phyloP scores from a whole-genome alignment of 53 echinoderm and acorn worm species.

The Crossaster papposus region DNA sequence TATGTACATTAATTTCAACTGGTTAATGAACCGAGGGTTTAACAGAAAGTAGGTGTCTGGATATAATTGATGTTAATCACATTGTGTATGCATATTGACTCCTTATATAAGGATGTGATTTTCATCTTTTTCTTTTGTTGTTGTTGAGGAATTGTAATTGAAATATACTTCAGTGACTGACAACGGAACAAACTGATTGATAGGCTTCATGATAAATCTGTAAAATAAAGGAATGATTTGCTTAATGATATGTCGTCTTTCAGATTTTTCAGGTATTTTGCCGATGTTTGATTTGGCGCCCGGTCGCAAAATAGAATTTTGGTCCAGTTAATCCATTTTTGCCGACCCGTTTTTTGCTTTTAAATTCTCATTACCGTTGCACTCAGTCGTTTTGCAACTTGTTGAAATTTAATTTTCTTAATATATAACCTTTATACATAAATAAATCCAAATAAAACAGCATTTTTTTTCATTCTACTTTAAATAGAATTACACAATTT shows the following conservation, averaged over 20 bases:
- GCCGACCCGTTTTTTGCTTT: too few species aligned
- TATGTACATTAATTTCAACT: not conserved
- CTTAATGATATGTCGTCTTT: slow-evolving; percentile 24
- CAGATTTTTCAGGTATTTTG: not conserved
- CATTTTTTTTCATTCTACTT: too few species aligned
- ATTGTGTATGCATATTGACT: not conserved
- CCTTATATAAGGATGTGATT: not conserved
- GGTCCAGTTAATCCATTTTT: too few species aligned
- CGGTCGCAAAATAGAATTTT: too few species aligned
- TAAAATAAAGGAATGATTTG: slow-evolving; percentile 61
- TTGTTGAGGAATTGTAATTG: not conserved
- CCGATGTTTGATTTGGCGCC: too few species aligned
- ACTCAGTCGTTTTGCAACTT: too few species aligned
- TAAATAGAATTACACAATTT: not conserved
- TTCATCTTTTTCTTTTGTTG: not conserved
- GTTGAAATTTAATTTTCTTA: too few species aligned
- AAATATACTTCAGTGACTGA: slow-evolving; percentile 37
- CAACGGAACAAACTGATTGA: slow-evolving; percentile 33
- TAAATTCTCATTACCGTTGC: too few species aligned
- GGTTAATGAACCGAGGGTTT: slow-evolving; percentile 32
- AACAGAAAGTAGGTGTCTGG: not conserved
- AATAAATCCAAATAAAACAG: too few species aligned
- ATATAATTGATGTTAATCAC: not conserved
- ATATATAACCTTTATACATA: too few species aligned
- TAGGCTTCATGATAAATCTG: slow-evolving; percentile 24